A percentile compares a stretch with the other conserved stretches of the same genome.
Conservation (phyloP, 2,888 invertebrate genomes). For the Muschampia plurimacula region DNA sequence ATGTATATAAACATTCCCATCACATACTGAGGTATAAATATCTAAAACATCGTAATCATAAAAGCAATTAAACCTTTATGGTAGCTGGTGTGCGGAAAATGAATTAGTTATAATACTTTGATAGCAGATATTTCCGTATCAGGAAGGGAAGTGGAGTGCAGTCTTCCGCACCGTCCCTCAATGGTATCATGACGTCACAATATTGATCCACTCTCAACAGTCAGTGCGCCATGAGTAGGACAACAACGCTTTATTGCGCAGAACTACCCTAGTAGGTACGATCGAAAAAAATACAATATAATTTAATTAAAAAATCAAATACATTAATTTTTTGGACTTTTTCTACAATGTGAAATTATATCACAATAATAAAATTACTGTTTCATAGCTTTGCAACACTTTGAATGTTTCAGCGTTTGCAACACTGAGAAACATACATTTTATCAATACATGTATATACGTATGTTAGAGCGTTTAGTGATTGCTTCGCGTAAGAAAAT, state of each 20-base stretch:
- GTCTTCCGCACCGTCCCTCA: conserved; percentile 59
- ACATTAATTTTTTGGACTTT: background rate
- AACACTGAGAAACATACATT: conserved; percentile 43
- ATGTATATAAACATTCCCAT: background rate
- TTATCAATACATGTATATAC: conserved; percentile 38
- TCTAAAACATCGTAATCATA: conserved; percentile 14
- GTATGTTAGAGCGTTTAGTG: too few relatives aligned
- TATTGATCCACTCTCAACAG: conserved; percentile 68
- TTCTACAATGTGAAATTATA: background rate
- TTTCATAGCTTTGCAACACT: background rate
- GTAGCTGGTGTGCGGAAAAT: conserved; percentile 42
- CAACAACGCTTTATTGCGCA: conserved; percentile 61
- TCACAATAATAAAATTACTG: background rate
- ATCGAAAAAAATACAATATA: conserved; percentile 3
- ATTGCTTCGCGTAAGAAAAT: conserved; percentile 67
- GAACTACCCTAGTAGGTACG: conserved; percentile 11
- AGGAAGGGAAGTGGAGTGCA: conserved; percentile 56
- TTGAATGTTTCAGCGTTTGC: conserved; percentile 26
- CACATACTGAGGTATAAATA: background rate
- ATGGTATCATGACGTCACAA: conserved; percentile 76
- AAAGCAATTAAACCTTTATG: conserved; percentile 17
- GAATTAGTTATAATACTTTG: conserved; percentile 36
- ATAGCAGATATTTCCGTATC: conserved; percentile 52
- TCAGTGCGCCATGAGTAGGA: conserved; percentile 59
- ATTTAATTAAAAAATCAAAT: background rate